These are phyloP conservation scores for Chaenogobius annularis DNA, from an alignment of 2,113 vertebrate genomes.

Conservation along the genomic window DNA sequence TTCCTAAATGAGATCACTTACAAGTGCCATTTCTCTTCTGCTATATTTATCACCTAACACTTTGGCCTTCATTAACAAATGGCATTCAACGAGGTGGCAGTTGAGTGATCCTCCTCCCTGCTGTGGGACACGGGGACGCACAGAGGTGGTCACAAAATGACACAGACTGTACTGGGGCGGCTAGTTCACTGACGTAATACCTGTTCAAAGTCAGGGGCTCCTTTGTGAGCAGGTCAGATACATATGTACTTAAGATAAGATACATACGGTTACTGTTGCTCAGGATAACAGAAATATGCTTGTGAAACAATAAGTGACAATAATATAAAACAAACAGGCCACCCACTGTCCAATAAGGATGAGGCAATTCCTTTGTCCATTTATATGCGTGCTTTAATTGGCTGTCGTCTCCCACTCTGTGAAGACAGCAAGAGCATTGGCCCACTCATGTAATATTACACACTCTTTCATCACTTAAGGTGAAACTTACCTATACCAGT, in stretches of 20 bases:
- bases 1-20: slow-evolving; percentile 81
- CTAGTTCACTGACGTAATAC: slow-evolving; percentile 34
- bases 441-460: slow-evolving; percentile 47
- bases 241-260: no score
- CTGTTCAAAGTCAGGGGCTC: slow-evolving; percentile 20
- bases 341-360: slow-evolving; percentile 52
- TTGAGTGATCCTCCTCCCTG: slow-evolving; percentile 64
- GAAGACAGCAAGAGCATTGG: slow-evolving; percentile 33
- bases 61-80: slow-evolving; percentile 84
- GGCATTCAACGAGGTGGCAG: slow-evolving; percentile 66
- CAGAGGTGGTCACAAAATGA: slow-evolving; percentile 39
- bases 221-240: slow-evolving; percentile 33
- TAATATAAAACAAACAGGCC: slow-evolving; percentile 36
- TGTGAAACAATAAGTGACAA: slow-evolving; percentile 18
- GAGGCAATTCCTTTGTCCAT: slow-evolving; percentile 44
- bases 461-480: slow-evolving; percentile 58
- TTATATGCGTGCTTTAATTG: slow-evolving; percentile 63
- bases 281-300: slow-evolving; percentile 8
- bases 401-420: slow-evolving; percentile 50
- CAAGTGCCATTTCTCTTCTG: slow-evolving; percentile 79
- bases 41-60: slow-evolving; percentile 80
- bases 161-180: slow-evolving; percentile 32
- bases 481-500: slow-evolving; percentile 69
- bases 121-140: slow-evolving; percentile 19
- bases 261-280: background rate